Evolutionary conservation across 1,140 invertebrate genomes (phyloP).

Genomic region (Cydia splendana): DNA sequence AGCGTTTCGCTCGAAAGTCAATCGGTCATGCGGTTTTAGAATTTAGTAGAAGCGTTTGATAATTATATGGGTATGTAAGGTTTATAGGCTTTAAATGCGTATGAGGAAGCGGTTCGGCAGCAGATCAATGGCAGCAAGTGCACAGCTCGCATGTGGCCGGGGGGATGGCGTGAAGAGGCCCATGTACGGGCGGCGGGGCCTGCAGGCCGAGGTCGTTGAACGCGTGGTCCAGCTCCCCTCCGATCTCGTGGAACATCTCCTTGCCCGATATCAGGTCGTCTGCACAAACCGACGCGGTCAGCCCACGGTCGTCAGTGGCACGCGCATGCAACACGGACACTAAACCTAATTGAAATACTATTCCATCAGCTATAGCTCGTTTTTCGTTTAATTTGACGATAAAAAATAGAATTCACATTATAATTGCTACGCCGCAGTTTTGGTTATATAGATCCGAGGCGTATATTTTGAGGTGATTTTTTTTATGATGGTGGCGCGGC

Average conservation of each 20-base stretch:
- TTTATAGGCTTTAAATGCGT: constrained; percentile 60
- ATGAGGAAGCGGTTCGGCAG: constrained; percentile 42
- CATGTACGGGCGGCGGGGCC: constrained; percentile 37
- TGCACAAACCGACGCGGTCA: constrained; percentile 79
- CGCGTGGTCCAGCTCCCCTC: constrained; percentile 97
- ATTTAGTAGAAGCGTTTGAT: constrained; percentile 15
- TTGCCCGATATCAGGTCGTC: constrained; percentile 99
- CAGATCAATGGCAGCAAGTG: constrained; percentile 69
- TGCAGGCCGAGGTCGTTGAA: constrained; percentile 90
- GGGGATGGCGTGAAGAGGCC: constrained; percentile 30
- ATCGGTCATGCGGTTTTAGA: constrained; percentile 44
- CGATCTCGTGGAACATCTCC: constrained; percentile 98
- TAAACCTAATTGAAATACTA: constrained; percentile 44
- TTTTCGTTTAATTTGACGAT: constrained; percentile 55
- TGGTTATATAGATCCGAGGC: neutral
- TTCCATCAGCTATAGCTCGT: constrained; percentile 73
- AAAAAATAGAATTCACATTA: constrained; percentile 45
- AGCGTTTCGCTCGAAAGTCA: constrained; percentile 43
- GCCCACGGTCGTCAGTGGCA: constrained; percentile 37
- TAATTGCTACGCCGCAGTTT: constrained; percentile 22
- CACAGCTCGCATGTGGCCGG: constrained; percentile 59
- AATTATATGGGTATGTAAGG: constrained; percentile 1
- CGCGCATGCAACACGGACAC: constrained; percentile 49
- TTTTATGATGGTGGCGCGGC: constrained; percentile 30
- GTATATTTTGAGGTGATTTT: constrained; percentile 34